phyloP scores from a whole-genome alignment of 2,113 vertebrate genomes.

The Carassius gibelio region DNA sequence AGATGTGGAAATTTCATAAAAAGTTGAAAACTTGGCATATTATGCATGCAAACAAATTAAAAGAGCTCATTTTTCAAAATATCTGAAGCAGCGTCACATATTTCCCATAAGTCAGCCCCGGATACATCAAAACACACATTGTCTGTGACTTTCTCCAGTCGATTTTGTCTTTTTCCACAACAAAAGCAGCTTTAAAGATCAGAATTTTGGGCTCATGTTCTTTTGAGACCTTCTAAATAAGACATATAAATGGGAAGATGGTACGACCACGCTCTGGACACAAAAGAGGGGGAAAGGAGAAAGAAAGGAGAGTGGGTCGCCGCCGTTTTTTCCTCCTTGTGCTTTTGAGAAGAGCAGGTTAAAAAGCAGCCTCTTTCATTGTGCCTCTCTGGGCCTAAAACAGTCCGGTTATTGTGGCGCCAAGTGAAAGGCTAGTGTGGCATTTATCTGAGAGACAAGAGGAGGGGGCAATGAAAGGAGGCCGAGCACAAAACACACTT shows the following conservation, averaged over 20 bases:
- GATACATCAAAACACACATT: neutral
- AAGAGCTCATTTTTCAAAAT: neutral
- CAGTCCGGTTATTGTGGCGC: constrained; percentile 77
- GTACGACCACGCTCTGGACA: constrained; percentile 68
- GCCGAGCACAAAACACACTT: constrained; percentile 75
- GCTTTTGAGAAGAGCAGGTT: constrained; percentile 77
- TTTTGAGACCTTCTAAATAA: constrained; percentile 70
- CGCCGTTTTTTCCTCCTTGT: constrained; percentile 56
- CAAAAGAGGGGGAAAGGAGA: constrained; percentile 58
- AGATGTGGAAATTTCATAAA: no score
- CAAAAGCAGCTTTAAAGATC: constrained; percentile 13
- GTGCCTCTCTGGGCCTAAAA: constrained; percentile 66
- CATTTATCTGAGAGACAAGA: constrained; percentile 76
- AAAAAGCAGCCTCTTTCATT: constrained; percentile 75
- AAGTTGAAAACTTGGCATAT: no score
- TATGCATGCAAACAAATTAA: no score
- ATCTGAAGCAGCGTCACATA: neutral
- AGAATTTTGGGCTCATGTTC: constrained; percentile 43
- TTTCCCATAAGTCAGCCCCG: neutral
- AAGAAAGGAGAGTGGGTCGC: constrained; percentile 62
- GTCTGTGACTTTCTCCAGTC: neutral
- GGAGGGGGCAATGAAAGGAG: constrained; percentile 54
- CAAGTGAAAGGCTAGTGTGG: constrained; percentile 77
- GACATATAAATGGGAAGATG: constrained; percentile 74
- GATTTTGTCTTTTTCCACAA: neutral